Conservation (phyloP, 2,888 invertebrate species). For the Cordilura impudica region DNA sequence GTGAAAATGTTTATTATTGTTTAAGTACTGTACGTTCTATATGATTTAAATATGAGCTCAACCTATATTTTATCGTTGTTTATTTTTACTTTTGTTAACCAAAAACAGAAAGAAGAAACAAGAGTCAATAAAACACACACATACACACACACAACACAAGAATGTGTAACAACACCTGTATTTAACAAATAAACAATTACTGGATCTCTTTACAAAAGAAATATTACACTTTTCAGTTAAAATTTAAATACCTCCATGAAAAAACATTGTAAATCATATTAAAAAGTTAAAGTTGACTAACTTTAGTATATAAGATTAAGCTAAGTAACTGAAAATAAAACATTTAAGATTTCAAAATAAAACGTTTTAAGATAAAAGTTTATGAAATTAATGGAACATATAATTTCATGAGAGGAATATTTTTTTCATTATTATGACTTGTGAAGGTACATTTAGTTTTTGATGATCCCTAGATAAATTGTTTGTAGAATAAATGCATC, state of each 20-base stretch:
- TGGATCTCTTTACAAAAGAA: constrained; percentile 12
- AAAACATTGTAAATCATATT: neutral
- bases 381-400: too few relatives aligned
- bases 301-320: neutral
- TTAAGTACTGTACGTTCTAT: constrained; percentile 40
- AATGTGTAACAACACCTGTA: constrained; percentile 52
- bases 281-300: neutral
- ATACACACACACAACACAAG: neutral
- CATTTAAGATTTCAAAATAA: too few relatives aligned
- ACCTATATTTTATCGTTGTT: constrained; percentile 40
- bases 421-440: too few relatives aligned
- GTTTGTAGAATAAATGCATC: too few relatives aligned
- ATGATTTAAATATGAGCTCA: constrained; percentile 52
- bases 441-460: too few relatives aligned
- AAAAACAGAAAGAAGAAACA: constrained; percentile 28
- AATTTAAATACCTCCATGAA: constrained; percentile 18
- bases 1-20: neutral
- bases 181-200: constrained; percentile 40
- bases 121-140: constrained; percentile 3
- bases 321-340: too few relatives aligned
- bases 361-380: too few relatives aligned
- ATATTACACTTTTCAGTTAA: constrained; percentile 37
- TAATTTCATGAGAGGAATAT: too few relatives aligned
- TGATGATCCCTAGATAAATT: too few relatives aligned
- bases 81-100: constrained; percentile 3